Conservation (phyloP, 2,797 vertebrate genomes). For the Tolypeutes matacus region DNA sequence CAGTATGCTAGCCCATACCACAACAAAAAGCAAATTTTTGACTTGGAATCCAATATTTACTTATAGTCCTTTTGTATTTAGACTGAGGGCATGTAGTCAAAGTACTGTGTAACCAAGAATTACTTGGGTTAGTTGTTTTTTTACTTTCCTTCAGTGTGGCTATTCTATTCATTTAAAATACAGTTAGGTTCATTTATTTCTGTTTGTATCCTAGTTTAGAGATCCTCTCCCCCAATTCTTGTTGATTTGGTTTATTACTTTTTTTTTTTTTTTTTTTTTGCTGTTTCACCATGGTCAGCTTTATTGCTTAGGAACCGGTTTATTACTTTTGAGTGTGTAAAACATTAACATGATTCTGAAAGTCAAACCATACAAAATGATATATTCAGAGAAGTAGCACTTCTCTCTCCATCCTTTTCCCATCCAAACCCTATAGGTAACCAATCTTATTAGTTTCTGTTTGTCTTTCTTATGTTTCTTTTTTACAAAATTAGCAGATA, state of each 20-base stretch:
- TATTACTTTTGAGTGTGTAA: not conserved
- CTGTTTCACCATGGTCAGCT: too few relatives aligned
- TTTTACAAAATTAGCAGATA: not conserved
- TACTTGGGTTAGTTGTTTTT: not conserved
- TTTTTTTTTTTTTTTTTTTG: too few relatives aligned
- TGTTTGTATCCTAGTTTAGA: not conserved
- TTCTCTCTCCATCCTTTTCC: not conserved
- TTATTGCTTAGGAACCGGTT: too few relatives aligned
- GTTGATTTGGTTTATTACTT: not conserved
- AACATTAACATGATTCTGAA: not conserved
- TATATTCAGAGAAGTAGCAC: not conserved
- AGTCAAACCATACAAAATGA: not conserved
- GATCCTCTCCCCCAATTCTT: not conserved
- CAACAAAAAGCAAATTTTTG: not conserved
- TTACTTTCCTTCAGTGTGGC: not conserved
- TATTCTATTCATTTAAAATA: conserved; percentile 27
- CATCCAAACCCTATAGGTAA: too few relatives aligned
- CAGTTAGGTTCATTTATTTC: not conserved
- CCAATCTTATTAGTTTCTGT: not conserved
- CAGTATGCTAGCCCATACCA: not conserved
- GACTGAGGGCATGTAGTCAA: not conserved
- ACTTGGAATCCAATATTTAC: not conserved
- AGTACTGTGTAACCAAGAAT: not conserved
- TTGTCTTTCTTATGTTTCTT: not conserved
- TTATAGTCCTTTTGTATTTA: not conserved